These are phyloP conservation scores for Thysanoteuthis rhombus DNA, from an alignment of 2,888 invertebrate genomes.

Conservation along the genomic window DNA sequence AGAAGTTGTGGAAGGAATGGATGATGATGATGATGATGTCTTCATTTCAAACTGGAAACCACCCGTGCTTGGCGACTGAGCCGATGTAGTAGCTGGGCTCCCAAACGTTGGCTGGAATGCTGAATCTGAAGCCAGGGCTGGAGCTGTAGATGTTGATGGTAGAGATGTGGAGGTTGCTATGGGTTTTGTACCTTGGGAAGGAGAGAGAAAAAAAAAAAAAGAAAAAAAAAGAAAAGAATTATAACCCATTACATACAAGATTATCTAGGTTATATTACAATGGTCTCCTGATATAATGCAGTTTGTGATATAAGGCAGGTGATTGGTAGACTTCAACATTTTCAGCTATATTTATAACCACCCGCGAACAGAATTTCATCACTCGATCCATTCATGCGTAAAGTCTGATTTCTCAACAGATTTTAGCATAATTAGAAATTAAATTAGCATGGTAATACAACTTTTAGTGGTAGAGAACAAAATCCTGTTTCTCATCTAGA, in stretches of 20 bases:
- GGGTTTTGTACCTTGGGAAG: neutral
- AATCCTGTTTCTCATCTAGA: no score
- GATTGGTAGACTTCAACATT: no score
- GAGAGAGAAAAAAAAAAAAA: neutral
- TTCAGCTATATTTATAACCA: no score
- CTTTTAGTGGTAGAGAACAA: no score
- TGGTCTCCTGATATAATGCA: no score
- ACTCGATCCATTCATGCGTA: no score
- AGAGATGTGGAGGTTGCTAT: neutral
- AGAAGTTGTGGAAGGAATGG: neutral
- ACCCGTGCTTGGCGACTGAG: neutral
- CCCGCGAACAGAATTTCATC: no score
- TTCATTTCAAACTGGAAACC: neutral
- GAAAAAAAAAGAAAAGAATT: neutral
- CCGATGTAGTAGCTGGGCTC: neutral
- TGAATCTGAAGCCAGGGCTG: neutral
- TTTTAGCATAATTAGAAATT: no score
- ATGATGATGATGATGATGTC: constrained; percentile 26
- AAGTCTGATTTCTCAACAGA: no score
- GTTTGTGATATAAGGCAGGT: no score
- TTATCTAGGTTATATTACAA: neutral
- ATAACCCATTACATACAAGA: neutral
- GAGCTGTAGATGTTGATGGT: neutral
- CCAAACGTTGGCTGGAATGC: constrained; percentile 30
- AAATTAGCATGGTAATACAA: no score